These are phyloP conservation scores for Lysiphlebus fabarum DNA, from an alignment of 1,140 invertebrate genomes.

Conservation along the genomic window DNA sequence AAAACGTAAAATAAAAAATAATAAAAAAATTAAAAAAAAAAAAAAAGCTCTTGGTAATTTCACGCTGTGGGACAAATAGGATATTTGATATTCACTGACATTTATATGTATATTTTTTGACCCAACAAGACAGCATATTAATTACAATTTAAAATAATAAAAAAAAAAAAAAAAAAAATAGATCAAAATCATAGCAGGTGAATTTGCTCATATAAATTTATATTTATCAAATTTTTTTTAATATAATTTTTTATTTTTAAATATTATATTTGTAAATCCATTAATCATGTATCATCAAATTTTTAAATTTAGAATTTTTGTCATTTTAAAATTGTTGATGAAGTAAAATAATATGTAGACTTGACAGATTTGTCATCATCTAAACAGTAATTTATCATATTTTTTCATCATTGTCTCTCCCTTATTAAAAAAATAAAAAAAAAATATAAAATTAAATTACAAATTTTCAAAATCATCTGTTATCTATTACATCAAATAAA, in stretches of 20 bases:
- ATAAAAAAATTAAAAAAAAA: constrained; percentile 11
- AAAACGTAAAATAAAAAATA: no score
- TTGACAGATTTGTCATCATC: constrained; percentile 13
- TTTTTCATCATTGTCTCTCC: constrained; percentile 10
- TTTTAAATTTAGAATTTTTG: no score
- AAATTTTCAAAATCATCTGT: no score
- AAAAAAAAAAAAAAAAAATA: no score
- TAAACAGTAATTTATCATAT: constrained; percentile 7
- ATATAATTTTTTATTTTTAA: neutral
- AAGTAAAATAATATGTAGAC: neutral
- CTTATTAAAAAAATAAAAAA: neutral
- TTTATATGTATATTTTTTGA: constrained; percentile 8
- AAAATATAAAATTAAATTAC: no score
- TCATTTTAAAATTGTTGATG: constrained; percentile 6
- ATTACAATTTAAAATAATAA: constrained; percentile 12
- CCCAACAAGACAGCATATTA: constrained; percentile 9
- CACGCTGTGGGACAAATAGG: constrained; percentile 26
- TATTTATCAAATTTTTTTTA: constrained; percentile 5
- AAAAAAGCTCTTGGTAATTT: constrained; percentile 22
- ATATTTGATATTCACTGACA: constrained; percentile 27
- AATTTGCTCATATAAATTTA: neutral
- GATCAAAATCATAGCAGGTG: constrained; percentile 18
- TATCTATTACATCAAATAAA: no score
- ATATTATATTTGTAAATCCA: neutral
- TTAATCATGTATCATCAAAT: no score